A percentile compares a stretch with the other conserved stretches of the same genome.
These are phyloP conservation scores for Anguilla obscura DNA, from an alignment of 2,797 vertebrate species.

Conservation along the genomic window DNA sequence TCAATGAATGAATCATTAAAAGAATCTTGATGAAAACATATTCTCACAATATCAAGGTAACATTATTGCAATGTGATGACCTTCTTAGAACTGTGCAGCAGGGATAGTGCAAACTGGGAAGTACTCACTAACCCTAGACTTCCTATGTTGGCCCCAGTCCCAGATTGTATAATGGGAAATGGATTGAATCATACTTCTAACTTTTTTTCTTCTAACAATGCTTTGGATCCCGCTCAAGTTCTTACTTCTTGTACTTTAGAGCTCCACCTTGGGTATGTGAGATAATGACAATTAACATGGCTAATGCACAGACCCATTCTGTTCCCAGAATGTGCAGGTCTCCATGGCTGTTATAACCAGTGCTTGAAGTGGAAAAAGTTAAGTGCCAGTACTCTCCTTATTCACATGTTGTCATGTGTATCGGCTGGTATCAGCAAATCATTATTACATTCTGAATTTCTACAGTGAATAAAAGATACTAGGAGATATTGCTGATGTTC, in stretches of 20 bases:
- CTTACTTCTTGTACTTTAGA: background rate
- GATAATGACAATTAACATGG: background rate
- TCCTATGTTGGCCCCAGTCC: conserved; percentile 2
- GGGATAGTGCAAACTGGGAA: background rate
- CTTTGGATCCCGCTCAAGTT: background rate
- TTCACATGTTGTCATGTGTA: no score
- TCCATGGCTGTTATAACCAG: background rate
- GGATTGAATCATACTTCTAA: background rate
- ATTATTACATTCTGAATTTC: no score
- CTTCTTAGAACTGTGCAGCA: no score
- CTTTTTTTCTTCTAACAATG: background rate
- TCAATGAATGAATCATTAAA: background rate
- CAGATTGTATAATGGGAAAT: background rate
- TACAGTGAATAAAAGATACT: no score
- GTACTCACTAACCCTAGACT: background rate
- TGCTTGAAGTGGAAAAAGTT: no score
- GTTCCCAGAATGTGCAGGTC: background rate
- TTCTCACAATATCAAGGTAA: background rate
- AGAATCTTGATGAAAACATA: background rate
- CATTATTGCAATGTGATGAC: background rate
- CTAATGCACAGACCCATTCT: background rate
- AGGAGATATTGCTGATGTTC: no score
- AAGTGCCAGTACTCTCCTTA: no score
- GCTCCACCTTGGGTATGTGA: background rate
- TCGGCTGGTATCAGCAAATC: no score